Evolutionary conservation across 2,113 vertebrate genomes (phyloP), one percentile per base, ranked within the genome.

Genomic region (Prolemur simus): DNA sequence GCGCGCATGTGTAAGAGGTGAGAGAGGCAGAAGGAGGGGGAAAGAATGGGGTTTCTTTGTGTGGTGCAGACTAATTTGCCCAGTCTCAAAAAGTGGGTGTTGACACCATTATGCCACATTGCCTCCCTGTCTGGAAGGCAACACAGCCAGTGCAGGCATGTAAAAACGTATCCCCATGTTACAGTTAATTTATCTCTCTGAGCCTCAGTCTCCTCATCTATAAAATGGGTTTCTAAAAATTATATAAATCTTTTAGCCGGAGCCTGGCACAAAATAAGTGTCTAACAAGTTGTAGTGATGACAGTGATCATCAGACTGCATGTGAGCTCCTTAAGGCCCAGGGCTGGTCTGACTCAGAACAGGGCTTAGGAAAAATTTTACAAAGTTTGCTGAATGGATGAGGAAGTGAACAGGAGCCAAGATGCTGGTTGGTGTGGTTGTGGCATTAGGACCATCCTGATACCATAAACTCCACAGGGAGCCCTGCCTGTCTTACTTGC

Each of bases 121-220:
- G 14, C 42, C 88, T 89, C 60, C 68, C 10, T 52, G 3, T 27
- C 42, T 6, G 2, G 39, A 52, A 25, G 49, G 60, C 66, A 37
- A 17, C 6, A 17, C 6, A n/a, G 68, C 23, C 12, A 3, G 3
- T 21, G 27, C 27, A 56, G 82, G 25, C 10, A 0, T 60, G 37
- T 68, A 58, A 85, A 71, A 54, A 11, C 6, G 0, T 11, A 7
- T 34, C 20, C 27, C 17, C 2, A 25, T 1, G 12, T 63, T 39
- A 32, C n/a, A 77, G 52, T 47, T 21, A 25, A 18, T 64, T 45
- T 9, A 27, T 42, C 42, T 94, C 58, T 77, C 64, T 60, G 47
- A 60, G 49, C 14, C 52, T 94, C 68, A 54, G 45, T 58, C 80
- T 91, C 45, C 18, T 91, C 49, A 78, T 78, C 74, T 76, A 34